Evolutionary conservation across 2,888 invertebrate genomes (phyloP).

Genomic region (Cinara cedri): DNA sequence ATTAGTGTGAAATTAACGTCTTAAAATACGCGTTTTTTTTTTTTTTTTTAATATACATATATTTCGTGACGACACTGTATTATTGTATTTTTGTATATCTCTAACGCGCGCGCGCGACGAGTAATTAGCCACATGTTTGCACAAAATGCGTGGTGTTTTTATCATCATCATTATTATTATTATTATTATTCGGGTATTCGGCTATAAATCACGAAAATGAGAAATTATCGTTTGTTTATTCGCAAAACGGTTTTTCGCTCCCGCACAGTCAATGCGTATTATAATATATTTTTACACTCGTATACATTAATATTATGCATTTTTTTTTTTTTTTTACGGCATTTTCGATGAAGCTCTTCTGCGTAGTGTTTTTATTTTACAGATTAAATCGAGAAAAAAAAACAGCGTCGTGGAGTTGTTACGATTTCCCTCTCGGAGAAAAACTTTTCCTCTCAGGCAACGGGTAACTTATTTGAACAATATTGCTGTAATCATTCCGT

Average conservation of each 20-base stretch:
- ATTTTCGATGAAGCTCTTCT: not conserved
- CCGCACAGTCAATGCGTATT: too few species aligned
- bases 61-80: not conserved
- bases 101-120: not conserved
- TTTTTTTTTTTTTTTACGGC: conserved; percentile 15
- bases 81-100: too few species aligned
- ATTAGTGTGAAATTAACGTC: conserved; percentile 44
- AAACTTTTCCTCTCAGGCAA: too few species aligned
- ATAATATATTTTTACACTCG: not conserved
- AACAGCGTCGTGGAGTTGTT: too few species aligned
- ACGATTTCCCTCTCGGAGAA: too few species aligned
- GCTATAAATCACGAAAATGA: conserved; percentile 24
- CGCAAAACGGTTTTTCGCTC: not conserved
- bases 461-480: too few species aligned
- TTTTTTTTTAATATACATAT: not conserved
- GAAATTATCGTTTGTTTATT: not conserved
- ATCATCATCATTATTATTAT: not conserved
- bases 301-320: conserved; percentile 12
- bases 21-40: conserved; percentile 23
- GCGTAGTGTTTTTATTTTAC: not conserved
- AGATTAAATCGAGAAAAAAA: too few species aligned
- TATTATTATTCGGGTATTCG: not conserved
- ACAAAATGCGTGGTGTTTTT: not conserved
- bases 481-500: too few species aligned
- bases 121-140: conserved; percentile 37